Base-by-base conservation (phyloP, 2,113 vertebrate genomes). In the Oncorhynchus masou region DNA sequence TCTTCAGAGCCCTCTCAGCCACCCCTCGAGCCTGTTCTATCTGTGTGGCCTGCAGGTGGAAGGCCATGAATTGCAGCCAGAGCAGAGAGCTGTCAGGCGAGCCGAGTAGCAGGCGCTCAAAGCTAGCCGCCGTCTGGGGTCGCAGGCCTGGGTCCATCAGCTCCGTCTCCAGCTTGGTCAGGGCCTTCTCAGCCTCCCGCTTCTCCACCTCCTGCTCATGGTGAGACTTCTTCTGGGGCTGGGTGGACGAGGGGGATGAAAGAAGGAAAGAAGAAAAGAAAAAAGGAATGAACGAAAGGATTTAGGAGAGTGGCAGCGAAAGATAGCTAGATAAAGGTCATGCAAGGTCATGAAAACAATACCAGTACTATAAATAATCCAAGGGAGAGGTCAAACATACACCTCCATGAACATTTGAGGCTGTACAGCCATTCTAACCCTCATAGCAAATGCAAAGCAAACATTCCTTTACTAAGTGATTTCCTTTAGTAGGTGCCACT, bases 61-160 rank as follows among this genome's bases (percentile, higher is more conserved):
- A 97, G 71, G 96, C 97, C 97, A 99, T 99, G 90, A 96, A 99
- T 90, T 99, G 97, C 15, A 99, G 92, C 98, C 98, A 99, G 60
- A 99, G 92, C 88, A 99, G 94, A 27, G 98, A 99, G 89, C 95
- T 98, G 92, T 94, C 92, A 39, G 98, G 97, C 0, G 96, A 98
- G 75, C 94, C 93, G 11, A 99, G 91, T 59, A 98, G 92, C 68
- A 99, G 89, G 0, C 98, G 95, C 86, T 99, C 97, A 1, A 99
- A 99, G 51, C 95, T 93, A 6, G 91, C 90, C 0, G 93, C 92
- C 0, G 94, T 94, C 88, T 97, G 90, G 0, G 98, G 97, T 75
- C 94, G 93, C 64, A 94, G 88, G 57, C 34, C 85, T 0, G 96
- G 94, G 77, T 98, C 95, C 95, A 96, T 96, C 27, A 99, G 91